These are phyloP conservation scores for Mythimna loreyi DNA, from an alignment of 2,888 invertebrate species.

Conservation along the genomic window DNA sequence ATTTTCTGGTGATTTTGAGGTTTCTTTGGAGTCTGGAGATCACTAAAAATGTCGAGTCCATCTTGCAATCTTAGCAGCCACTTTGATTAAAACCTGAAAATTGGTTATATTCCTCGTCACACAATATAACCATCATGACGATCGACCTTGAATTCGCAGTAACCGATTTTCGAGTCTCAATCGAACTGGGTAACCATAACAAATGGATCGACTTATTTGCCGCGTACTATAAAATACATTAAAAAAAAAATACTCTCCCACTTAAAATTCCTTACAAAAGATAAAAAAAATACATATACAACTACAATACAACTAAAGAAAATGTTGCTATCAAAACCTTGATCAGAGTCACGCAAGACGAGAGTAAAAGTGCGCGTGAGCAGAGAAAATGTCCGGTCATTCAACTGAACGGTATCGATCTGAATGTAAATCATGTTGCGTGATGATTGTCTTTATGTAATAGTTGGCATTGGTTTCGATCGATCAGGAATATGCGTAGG, in stretches of 20 bases:
- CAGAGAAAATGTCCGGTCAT: constrained; percentile 72
- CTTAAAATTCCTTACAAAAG: constrained; percentile 45
- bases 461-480: constrained; percentile 20
- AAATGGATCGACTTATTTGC: too few species aligned
- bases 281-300: constrained; percentile 15
- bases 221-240: too few species aligned
- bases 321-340: constrained; percentile 44
- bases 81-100: too few species aligned
- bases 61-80: too few species aligned
- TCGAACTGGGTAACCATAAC: too few species aligned
- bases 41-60: too few species aligned
- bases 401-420: constrained; percentile 64
- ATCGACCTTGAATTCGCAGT: too few species aligned
- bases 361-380: constrained; percentile 68
- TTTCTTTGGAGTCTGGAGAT: too few species aligned
- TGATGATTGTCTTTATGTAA: constrained; percentile 54
- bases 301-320: constrained; percentile 36
- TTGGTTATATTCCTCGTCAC: too few species aligned
- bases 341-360: constrained; percentile 53
- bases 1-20: too few species aligned
- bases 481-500: not conserved
- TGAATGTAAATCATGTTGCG: constrained; percentile 62
- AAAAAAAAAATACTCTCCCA: constrained; percentile 3
- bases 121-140: too few species aligned
- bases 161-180: too few species aligned